These are phyloP conservation scores for Mionectes macconnelli DNA, from an alignment of 2,113 vertebrate species.

Conservation along the genomic window DNA sequence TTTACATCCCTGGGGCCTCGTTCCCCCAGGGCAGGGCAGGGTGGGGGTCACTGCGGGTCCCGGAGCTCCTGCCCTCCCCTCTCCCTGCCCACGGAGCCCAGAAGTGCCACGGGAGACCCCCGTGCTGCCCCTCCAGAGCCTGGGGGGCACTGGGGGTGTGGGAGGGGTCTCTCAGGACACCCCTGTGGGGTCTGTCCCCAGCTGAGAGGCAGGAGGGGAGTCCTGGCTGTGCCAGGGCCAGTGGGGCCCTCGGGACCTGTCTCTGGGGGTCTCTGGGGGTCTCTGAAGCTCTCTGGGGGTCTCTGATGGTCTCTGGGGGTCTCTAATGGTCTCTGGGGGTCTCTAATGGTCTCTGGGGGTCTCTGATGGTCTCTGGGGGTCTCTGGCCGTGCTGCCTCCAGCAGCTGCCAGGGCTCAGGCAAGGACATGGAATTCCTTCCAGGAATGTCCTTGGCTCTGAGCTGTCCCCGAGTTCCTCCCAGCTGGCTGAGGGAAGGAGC, in stretches of 20 bases:
- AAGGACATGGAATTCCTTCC: not conserved
- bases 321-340: no score
- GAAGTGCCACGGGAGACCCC: not conserved
- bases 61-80: not conserved
- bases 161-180: not conserved
- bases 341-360: no score
- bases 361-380: not conserved
- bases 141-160: no score
- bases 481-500: not conserved
- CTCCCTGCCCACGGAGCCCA: not conserved
- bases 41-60: not conserved
- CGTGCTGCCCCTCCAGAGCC: not conserved
- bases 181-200: not conserved
- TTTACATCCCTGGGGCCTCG: not conserved
- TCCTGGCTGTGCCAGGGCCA: not conserved
- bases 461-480: not conserved
- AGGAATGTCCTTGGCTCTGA: conserved; percentile 8
- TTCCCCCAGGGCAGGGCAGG: not conserved
- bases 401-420: not conserved
- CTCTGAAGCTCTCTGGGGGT: no score
- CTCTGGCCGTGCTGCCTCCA: not conserved
- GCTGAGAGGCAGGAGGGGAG: not conserved
- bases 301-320: no score
- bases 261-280: not conserved
- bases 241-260: no score